phyloP scores from a whole-genome alignment of 2,797 vertebrate genomes.

The Hydrophis major region DNA sequence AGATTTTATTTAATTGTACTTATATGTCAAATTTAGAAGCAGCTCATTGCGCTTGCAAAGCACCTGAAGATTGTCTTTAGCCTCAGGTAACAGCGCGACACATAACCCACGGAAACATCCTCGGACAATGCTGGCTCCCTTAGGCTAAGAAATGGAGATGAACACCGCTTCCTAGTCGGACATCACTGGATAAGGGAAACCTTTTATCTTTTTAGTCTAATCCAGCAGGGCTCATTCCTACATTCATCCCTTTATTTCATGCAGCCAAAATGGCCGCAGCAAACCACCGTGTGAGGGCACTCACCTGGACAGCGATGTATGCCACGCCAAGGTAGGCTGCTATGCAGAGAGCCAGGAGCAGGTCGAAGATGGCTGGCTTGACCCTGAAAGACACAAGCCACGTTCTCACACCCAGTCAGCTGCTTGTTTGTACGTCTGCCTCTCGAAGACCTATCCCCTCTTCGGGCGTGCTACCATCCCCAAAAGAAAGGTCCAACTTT shows the following conservation, averaged over 20 bases:
- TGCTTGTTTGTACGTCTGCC: not conserved
- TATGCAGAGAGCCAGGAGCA: slow-evolving; percentile 93
- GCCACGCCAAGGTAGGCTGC: slow-evolving; percentile 91
- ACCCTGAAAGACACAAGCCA: slow-evolving; percentile 75
- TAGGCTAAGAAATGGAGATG: not conserved
- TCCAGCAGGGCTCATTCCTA: too few relatives aligned
- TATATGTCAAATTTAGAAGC: not conserved
- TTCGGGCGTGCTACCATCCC: not conserved
- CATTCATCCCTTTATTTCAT: not conserved
- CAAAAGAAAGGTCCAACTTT: not conserved
- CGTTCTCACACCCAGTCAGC: not conserved
- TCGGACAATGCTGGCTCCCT: not conserved
- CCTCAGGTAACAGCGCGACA: not conserved
- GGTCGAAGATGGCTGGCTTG: slow-evolving; percentile 96
- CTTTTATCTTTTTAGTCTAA: not conserved
- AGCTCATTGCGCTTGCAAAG: not conserved
- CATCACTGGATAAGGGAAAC: not conserved
- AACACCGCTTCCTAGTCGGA: not conserved
- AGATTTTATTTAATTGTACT: not conserved
- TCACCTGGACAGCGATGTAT: slow-evolving; percentile 93
- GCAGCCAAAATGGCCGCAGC: not conserved
- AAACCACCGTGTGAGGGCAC: not conserved
- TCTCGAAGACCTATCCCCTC: too few relatives aligned
- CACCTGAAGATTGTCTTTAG: not conserved
- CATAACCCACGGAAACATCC: not conserved